These are phyloP conservation scores for Anguilla megastoma DNA, from an alignment of 2,797 vertebrate genomes.

Conservation along the genomic window DNA sequence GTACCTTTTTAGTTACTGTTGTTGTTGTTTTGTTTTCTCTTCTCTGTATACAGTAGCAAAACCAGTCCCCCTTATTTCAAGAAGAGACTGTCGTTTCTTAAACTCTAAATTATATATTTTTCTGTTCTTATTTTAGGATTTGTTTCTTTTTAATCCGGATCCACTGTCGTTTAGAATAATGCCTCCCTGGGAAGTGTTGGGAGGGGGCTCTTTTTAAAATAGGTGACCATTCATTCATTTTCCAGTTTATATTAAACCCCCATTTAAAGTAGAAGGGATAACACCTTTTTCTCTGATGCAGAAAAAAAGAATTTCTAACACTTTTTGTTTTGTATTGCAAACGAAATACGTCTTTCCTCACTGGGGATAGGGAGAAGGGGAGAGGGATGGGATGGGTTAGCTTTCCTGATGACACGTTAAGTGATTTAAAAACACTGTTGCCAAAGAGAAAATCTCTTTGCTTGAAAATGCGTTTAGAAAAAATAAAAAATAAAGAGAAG, in stretches of 20 bases:
- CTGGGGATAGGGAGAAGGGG: constrained; percentile 87
- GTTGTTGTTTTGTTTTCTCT: constrained; percentile 73
- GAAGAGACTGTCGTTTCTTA: constrained; percentile 99
- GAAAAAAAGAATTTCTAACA: constrained; percentile 87
- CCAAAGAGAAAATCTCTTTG: constrained; percentile 99
- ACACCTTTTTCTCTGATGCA: constrained; percentile 78
- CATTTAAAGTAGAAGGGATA: constrained; percentile 81
- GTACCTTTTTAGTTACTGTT: constrained; percentile 77
- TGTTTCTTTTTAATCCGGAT: constrained; percentile 88
- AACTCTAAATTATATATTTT: constrained; percentile 77
- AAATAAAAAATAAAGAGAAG: constrained; percentile 92
- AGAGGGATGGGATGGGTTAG: constrained; percentile 84
- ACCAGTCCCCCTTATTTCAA: constrained; percentile 84
- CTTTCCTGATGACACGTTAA: constrained; percentile 93
- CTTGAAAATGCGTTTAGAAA: constrained; percentile 99
- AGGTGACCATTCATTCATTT: constrained; percentile 93
- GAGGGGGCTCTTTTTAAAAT: constrained; percentile 97
- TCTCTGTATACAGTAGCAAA: constrained; percentile 84
- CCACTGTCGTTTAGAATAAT: constrained; percentile 94
- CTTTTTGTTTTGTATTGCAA: constrained; percentile 99
- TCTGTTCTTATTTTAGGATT: constrained; percentile 99
- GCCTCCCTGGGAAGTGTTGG: constrained; percentile 82
- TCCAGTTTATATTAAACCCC: constrained; percentile 86
- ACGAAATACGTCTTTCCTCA: constrained; percentile 96
- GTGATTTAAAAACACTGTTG: constrained; percentile 99